Percentiles rank a stretch among this genome's conserved stretches.
Evolutionary conservation across 2,797 vertebrate species (phyloP).

Genomic region (Ctenochaetus hawaiiensis): DNA sequence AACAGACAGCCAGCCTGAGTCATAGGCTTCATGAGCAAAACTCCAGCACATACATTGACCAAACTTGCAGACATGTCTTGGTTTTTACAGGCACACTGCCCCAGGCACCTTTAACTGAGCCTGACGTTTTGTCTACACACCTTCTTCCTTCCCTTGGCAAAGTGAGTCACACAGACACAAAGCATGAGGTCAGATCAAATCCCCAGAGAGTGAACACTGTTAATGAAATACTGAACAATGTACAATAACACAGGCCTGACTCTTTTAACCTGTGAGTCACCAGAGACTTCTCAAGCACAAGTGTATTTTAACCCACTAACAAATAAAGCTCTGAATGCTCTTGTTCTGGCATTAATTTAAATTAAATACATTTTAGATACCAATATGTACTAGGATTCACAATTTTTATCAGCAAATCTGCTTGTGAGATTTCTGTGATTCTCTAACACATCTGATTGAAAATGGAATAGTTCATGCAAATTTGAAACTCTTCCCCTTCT

Average conservation of each 20-base stretch:
- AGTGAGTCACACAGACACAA: conserved; percentile 82
- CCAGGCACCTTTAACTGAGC: conserved; percentile 68
- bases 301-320: conserved; percentile 13
- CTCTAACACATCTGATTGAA: conserved; percentile 52
- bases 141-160: conserved; percentile 78
- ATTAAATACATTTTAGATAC: conserved; percentile 1
- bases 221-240: conserved; percentile 80
- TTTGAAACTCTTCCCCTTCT: conserved; percentile 65
- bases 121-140: conserved; percentile 71
- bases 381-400: not conserved
- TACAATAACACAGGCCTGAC: conserved; percentile 69
- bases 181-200: conserved; percentile 78
- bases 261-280: conserved; percentile 75
- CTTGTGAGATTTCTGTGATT: conserved; percentile 16
- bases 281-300: conserved; percentile 49
- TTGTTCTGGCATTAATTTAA: not conserved
- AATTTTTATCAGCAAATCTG: conserved; percentile 7
- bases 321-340: conserved; percentile 5
- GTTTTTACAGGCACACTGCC: conserved; percentile 76
- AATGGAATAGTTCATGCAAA: conserved; percentile 77
- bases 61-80: conserved; percentile 72
- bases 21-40: conserved; percentile 75
- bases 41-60: conserved; percentile 73
- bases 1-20: conserved; percentile 84
- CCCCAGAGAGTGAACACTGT: conserved; percentile 68